Evolutionary conservation across 2,113 vertebrate genomes (phyloP).

Genomic region (Cyanoramphus novaezelandiae): DNA sequence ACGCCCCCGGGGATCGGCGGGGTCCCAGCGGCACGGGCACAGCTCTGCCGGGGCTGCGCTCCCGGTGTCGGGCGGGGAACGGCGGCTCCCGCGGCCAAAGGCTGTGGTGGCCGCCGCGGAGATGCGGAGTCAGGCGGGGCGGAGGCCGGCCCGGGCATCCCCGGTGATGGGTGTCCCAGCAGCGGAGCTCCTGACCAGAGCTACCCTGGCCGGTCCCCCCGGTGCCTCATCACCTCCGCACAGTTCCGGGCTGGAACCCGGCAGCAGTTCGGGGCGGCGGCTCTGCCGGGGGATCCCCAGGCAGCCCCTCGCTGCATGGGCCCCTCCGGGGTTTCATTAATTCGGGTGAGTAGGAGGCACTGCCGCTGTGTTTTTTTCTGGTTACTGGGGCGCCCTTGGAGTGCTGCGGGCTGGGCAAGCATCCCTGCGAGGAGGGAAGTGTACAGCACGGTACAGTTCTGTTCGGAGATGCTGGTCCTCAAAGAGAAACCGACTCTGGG

Average conservation of each 20-base stretch:
- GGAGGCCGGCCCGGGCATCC: too few relatives aligned
- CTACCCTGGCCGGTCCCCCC: neutral
- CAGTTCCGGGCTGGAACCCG: neutral
- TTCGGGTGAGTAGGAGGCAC: neutral
- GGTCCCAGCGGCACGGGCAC: neutral
- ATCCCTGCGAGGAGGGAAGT: neutral
- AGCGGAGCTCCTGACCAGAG: neutral
- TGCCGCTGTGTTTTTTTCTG: neutral
- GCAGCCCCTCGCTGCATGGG: neutral
- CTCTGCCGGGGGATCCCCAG: fast-evolving
- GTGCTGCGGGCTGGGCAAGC: neutral
- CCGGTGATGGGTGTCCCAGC: neutral
- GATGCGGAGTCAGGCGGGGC: neutral
- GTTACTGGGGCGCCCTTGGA: neutral
- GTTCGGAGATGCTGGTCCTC: neutral
- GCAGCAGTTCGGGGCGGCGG: fast-evolving
- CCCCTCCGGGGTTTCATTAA: neutral
- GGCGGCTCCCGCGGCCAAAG: neutral
- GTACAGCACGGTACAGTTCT: neutral
- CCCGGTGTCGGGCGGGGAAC: too few relatives aligned
- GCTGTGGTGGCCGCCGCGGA: neutral
- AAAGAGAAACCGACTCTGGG: neutral
- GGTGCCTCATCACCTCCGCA: too few relatives aligned
- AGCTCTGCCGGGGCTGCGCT: neutral
- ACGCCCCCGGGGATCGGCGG: neutral